Evolutionary conservation across 2,888 invertebrate species (phyloP).

Genomic region (Liposcelis brunnea): DNA sequence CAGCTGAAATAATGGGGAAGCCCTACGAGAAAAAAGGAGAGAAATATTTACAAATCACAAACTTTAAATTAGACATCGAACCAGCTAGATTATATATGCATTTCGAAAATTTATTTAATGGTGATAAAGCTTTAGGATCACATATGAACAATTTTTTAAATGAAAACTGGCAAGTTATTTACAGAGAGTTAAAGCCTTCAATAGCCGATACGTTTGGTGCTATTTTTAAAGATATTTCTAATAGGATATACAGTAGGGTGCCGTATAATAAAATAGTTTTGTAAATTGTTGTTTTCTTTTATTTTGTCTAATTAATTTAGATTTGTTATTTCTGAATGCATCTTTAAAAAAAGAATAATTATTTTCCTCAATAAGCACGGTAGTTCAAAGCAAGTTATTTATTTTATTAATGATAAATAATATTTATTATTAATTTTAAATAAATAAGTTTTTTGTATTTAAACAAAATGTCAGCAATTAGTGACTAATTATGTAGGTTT

Average conservation of each 20-base stretch:
- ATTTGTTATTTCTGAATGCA: background rate
- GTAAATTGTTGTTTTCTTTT: background rate
- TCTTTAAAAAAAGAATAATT: no score
- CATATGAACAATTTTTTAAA: constrained; percentile 5
- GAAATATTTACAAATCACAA: constrained; percentile 19
- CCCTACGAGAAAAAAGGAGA: constrained; percentile 18
- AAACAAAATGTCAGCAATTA: no score
- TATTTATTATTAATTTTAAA: no score
- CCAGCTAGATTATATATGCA: constrained; percentile 16
- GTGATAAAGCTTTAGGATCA: constrained; percentile 22
- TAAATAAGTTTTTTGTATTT: no score
- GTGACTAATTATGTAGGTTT: no score
- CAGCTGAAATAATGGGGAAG: constrained; percentile 12
- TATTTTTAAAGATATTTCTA: constrained; percentile 3
- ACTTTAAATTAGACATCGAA: constrained; percentile 14
- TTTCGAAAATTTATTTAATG: constrained; percentile 26
- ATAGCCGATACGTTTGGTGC: background rate
- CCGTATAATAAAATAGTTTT: constrained; percentile 3
- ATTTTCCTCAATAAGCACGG: no score
- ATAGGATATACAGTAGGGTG: constrained; percentile 3
- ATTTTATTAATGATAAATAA: no score
- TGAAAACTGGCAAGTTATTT: constrained; percentile 5
- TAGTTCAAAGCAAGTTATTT: no score
- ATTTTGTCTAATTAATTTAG: no score
- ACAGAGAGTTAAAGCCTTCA: constrained; percentile 2